Evolutionary conservation across 2,797 vertebrate genomes (phyloP).

Genomic region (Alcedo quadribrachys): DNA sequence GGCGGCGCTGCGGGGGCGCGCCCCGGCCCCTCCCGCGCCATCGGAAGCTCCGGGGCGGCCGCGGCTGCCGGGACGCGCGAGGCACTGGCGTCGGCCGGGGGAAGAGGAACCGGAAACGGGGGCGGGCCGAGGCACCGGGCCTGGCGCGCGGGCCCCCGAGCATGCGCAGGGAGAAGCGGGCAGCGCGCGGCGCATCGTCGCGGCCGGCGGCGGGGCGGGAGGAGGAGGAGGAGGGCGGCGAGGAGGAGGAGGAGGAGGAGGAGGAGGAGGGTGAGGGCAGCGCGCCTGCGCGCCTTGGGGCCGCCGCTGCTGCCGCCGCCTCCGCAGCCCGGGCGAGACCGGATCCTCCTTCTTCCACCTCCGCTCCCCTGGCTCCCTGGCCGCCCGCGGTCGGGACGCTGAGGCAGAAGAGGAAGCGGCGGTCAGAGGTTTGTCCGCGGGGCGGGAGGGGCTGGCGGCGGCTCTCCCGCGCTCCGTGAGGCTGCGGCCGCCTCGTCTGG

Average conservation of each 20-base stretch:
- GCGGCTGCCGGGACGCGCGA: background rate
- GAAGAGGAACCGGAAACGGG: background rate
- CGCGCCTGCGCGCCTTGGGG: background rate
- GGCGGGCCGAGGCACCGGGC: background rate
- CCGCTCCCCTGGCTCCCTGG: background rate
- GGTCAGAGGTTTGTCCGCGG: background rate
- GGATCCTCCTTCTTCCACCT: background rate
- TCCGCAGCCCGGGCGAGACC: background rate
- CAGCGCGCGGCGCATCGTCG: background rate
- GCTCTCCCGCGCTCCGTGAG: background rate
- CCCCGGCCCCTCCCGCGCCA: background rate
- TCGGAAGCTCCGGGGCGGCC: background rate
- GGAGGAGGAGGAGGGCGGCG: background rate
- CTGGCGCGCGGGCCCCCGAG: background rate
- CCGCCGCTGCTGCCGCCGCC: background rate
- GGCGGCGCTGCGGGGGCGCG: background rate
- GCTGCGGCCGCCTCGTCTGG: background rate
- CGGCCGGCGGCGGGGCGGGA: background rate
- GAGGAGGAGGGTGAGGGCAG: background rate
- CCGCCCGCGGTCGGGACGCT: background rate
- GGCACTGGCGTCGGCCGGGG: background rate
- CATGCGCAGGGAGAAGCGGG: background rate
- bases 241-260: background rate
- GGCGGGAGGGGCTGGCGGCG: no score
- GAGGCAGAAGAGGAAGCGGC: background rate